phyloP scores from a whole-genome alignment of 2,113 vertebrate genomes.

The Rana temporaria region DNA sequence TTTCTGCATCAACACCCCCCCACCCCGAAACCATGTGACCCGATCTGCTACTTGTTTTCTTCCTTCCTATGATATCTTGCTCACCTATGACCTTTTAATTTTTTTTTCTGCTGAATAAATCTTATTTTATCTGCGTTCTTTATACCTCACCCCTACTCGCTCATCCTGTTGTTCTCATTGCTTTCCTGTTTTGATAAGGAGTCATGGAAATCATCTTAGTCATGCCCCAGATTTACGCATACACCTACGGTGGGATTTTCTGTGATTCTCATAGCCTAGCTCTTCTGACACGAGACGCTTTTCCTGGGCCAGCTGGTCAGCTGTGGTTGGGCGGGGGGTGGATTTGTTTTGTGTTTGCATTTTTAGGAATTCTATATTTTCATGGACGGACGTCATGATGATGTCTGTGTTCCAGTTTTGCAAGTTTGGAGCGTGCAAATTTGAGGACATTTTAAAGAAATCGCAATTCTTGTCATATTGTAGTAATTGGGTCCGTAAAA shows the following conservation, averaged over 20 bases:
- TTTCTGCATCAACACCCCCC: too few relatives aligned
- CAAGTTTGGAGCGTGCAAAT: too few relatives aligned
- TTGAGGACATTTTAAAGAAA: too few relatives aligned
- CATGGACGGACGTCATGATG: too few relatives aligned
- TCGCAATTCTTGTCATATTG: too few relatives aligned
- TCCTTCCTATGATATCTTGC: constrained; percentile 16
- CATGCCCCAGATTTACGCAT: neutral
- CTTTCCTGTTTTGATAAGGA: constrained; percentile 37
- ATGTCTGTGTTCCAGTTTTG: too few relatives aligned
- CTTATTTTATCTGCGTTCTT: neutral
- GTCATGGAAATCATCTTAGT: constrained; percentile 30
- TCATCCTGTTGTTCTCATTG: constrained; percentile 32
- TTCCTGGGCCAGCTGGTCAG: neutral
- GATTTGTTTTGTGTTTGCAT: too few relatives aligned
- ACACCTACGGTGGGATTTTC: neutral
- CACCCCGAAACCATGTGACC: too few relatives aligned
- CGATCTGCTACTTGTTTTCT: neutral
- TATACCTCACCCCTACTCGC: neutral
- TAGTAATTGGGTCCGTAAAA: too few relatives aligned
- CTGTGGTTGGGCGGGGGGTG: neutral
- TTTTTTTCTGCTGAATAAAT: too few relatives aligned
- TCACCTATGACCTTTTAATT: constrained; percentile 24
- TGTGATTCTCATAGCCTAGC: neutral
- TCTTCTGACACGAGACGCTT: neutral
- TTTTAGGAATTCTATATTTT: too few relatives aligned